These are phyloP conservation scores for Ctenomys sociabilis DNA, from an alignment of 2,113 vertebrate species.

Conservation along the genomic window DNA sequence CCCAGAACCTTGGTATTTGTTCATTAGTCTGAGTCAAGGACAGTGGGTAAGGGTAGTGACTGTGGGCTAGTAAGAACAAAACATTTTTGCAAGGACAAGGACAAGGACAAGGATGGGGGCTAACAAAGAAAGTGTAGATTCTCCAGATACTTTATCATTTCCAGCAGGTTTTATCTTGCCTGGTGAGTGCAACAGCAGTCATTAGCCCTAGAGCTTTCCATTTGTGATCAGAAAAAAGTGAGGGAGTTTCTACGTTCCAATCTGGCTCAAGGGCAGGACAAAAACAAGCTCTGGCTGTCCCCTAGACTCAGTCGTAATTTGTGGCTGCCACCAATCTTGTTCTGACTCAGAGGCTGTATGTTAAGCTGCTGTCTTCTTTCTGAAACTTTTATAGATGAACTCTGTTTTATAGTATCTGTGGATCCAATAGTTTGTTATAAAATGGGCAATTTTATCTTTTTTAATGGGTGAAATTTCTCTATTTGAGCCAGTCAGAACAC, in stretches of 20 bases:
- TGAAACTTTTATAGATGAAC: constrained; percentile 3
- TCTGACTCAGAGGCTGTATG: background rate
- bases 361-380: constrained; percentile 11
- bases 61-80: background rate
- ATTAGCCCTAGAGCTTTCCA: background rate
- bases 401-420: background rate
- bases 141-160: background rate
- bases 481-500: constrained; percentile 4
- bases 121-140: background rate
- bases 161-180: background rate
- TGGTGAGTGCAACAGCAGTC: background rate
- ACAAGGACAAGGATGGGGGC: background rate
- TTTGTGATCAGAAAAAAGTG: background rate
- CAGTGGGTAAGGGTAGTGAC: background rate
- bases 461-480: constrained; percentile 5
- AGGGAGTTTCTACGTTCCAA: background rate
- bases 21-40: background rate
- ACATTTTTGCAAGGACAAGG: background rate
- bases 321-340: background rate
- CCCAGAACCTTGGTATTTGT: background rate
- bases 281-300: background rate
- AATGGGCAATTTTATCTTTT: background rate
- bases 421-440: background rate
- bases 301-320: background rate
- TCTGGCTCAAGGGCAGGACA: background rate